Percentiles rank a stretch among this genome's conserved stretches.
Evolutionary conservation across 2,113 vertebrate species (phyloP).

Genomic region (Hemiprocne comata): DNA sequence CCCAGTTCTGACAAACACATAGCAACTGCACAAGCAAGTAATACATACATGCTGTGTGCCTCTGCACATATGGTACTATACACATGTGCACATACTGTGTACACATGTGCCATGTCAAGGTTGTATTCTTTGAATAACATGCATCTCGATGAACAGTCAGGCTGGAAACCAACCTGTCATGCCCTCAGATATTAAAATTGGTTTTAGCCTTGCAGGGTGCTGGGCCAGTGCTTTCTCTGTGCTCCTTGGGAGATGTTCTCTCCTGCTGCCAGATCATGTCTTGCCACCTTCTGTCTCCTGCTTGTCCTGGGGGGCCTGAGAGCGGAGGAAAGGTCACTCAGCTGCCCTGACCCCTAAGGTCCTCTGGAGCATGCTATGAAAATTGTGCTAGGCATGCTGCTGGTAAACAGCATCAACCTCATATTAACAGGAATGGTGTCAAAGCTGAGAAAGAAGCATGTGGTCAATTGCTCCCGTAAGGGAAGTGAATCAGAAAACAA

Average conservation of each 20-base stretch:
- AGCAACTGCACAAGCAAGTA: neutral
- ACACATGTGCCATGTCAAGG: fast-evolving
- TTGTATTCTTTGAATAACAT: neutral
- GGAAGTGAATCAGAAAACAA: neutral
- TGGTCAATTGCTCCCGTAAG: neutral
- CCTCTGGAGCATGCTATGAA: neutral
- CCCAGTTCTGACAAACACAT: neutral
- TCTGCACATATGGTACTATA: neutral
- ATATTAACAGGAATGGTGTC: neutral
- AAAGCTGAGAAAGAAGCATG: neutral
- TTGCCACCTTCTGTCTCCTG: neutral
- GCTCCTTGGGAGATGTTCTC: neutral
- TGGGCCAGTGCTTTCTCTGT: neutral
- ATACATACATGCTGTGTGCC: too few relatives aligned
- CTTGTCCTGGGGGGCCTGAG: neutral
- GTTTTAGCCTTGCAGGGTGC: fast-evolving
- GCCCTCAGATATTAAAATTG: neutral
- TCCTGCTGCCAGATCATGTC: neutral
- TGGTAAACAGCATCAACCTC: neutral
- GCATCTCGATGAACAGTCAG: neutral
- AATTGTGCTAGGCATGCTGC: neutral
- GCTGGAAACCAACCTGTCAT: neutral
- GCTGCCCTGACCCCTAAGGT: neutral
- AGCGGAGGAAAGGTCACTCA: neutral
- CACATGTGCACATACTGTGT: fast-evolving